Evolutionary conservation across 2,797 vertebrate species (phyloP), one percentile per base, ranked within the genome.

Genomic region (Cheirogaleus major): DNA sequence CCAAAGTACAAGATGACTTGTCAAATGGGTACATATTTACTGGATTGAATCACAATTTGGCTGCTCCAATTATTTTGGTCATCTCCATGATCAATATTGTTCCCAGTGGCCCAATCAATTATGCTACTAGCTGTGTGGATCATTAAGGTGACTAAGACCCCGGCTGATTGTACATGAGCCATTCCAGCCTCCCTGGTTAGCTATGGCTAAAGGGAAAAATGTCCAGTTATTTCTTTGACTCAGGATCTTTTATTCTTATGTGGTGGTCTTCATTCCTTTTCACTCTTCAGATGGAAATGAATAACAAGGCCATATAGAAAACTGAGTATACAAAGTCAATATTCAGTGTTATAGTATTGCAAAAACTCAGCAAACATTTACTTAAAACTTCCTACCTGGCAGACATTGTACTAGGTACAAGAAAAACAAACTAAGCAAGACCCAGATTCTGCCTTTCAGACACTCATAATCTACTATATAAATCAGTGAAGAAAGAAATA

Each of bases 61-160:
- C 43, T 88, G 81, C 55, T 95, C 41, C 32, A 86, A 88, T 95
- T 95, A 95, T 93, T 95, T 81, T n/a, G 38, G 55, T 75, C 92
- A 70, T 90, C 48, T 88, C 69, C n/a, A 23, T 38, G 57, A 96
- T 97, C 95, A 90, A 70, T 93, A 91, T 48, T 63, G 78, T 92
- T 95, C 72, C 94, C 20, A 17, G 73, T 41, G 82, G 70, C 45
- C 61, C 45, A 52, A 61, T 96, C 50, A 63, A 70, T 92, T 78
- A 79, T 57, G 67, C 20, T 35, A 43, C 55, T 22, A 25, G 72
- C 67, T 88, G 59, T 63, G 6, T 35, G 45, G 65, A 79, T 96
- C 84, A 82, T 75, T 87, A 38, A 72, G 63, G 43, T 35, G 45
- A 93, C 27, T 4, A 17, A 83, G 89, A 76, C 35, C 23, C 52